Evolutionary conservation across 2,888 invertebrate genomes (phyloP), one percentile per base, ranked within the genome.

Genomic region (Belgica antarctica): DNA sequence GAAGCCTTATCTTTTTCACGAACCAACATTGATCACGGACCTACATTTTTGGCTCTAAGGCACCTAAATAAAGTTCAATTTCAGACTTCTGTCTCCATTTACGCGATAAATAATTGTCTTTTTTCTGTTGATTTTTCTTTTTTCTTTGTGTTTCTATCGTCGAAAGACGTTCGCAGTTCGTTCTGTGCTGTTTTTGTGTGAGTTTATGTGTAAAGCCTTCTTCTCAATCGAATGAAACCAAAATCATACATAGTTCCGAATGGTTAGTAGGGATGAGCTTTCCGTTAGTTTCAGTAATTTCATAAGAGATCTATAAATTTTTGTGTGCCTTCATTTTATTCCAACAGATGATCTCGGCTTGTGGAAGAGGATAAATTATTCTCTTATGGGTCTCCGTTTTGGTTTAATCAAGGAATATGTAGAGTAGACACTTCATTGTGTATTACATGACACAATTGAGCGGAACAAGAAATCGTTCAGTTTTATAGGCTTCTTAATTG

Each of bases 71-170:
- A 24, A 59, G 4, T 46, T 15, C 8, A 17, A 3, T 17, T 62
- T 19, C 65, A 65, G 65, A 65, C 65, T 65, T 65, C 25, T 65
- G 65, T 65, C 65, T 65, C 65, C 65, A 27, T 46, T 65, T 46
- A 10, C 24, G 65, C 65, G 65, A 65, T 46, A 65, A 65, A 65
- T 65, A 65, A 65, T 46, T 65, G 41, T 62, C n/a, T 22, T 17
- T 27, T 25, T 4, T 62, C 17, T 65, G 36, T 62, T 17, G 47
- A 15, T 47, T 22, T 10, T 12, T 57, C 12, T 24, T n/a, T 25
- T 1, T 27, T 27, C 1, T 63, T 31, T 24, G 36, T 24, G n/a
- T 19, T 62, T 41, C 41, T 41, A 15, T 41, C 15, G 41, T 41
- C 4, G 4, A 4, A 31, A 31, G 31, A 31, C 31, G 10, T 31